Percentiles rank a stretch among this genome's conserved stretches.
Conservation (phyloP, 2,888 invertebrate genomes). For the Protophormia terraenovae region DNA sequence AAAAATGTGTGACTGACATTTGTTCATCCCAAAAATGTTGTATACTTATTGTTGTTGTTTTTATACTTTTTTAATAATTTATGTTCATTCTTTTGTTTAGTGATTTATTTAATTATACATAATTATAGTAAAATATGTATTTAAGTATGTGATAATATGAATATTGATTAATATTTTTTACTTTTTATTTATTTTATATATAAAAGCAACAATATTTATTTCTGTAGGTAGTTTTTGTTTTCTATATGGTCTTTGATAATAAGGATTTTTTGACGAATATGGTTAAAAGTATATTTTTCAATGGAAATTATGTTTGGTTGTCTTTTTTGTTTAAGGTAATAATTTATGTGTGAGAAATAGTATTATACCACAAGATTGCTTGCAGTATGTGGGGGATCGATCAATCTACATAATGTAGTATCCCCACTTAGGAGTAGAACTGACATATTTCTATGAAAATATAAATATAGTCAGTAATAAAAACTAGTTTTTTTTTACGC, state of each 20-base stretch:
- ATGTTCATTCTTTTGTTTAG: constrained; percentile 38
- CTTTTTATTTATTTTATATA: not conserved
- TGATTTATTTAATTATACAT: constrained; percentile 66
- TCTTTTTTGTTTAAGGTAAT: not conserved
- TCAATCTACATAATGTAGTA: not conserved
- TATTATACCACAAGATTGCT: not conserved
- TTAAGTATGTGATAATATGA: constrained; percentile 54
- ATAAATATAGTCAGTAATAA: too few relatives aligned
- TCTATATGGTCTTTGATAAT: constrained; percentile 9
- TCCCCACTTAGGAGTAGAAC: too few relatives aligned
- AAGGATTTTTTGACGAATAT: constrained; percentile 26
- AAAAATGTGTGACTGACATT: constrained; percentile 67
- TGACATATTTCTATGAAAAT: too few relatives aligned
- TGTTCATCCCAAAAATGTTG: constrained; percentile 60
- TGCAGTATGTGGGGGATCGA: not conserved
- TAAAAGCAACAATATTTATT: not conserved
- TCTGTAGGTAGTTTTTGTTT: not conserved
- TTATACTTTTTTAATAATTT: constrained; percentile 49
- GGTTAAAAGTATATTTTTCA: constrained; percentile 46
- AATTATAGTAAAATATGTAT: constrained; percentile 64
- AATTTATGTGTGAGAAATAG: not conserved
- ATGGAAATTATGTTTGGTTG: constrained; percentile 37
- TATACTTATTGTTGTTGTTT: not conserved
- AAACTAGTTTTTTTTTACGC: too few relatives aligned
- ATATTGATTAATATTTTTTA: constrained; percentile 46